phyloP scores from a whole-genome alignment of 2,888 invertebrate genomes.

The Lasioglossum oenotherae region DNA sequence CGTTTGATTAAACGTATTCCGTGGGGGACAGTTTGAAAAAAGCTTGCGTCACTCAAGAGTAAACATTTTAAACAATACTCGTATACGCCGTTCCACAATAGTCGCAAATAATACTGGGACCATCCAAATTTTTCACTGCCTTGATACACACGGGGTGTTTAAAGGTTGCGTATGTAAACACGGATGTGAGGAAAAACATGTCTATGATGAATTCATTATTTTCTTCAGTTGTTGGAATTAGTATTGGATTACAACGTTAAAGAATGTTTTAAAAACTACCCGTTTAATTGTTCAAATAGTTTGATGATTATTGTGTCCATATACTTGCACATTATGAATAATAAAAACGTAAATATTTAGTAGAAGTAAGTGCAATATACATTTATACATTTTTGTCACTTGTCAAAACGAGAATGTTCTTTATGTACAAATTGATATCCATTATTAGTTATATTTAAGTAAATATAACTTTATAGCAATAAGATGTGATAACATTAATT shows the following conservation, averaged over 20 bases:
- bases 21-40: conserved; percentile 27
- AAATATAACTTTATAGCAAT: neutral
- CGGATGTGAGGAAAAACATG: neutral
- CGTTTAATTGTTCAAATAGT: no score
- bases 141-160: neutral
- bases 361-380: no score
- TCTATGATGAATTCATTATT: neutral
- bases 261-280: no score
- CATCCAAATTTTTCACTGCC: neutral
- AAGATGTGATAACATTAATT: neutral
- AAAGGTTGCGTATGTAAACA: neutral
- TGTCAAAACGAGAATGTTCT: no score
- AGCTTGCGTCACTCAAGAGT: neutral
- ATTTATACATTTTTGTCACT: no score
- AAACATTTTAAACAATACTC: conserved; percentile 2
- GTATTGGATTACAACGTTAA: neutral
- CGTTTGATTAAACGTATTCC: conserved; percentile 61
- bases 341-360: no score
- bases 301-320: no score
- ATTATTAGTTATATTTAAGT: no score
- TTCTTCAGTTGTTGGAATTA: neutral
- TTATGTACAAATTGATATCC: no score
- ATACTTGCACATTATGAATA: no score
- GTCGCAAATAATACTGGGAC: neutral
- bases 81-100: neutral